Evolutionary conservation across 2,888 invertebrate genomes (phyloP).

Genomic region (Loripinus fragilis): DNA sequence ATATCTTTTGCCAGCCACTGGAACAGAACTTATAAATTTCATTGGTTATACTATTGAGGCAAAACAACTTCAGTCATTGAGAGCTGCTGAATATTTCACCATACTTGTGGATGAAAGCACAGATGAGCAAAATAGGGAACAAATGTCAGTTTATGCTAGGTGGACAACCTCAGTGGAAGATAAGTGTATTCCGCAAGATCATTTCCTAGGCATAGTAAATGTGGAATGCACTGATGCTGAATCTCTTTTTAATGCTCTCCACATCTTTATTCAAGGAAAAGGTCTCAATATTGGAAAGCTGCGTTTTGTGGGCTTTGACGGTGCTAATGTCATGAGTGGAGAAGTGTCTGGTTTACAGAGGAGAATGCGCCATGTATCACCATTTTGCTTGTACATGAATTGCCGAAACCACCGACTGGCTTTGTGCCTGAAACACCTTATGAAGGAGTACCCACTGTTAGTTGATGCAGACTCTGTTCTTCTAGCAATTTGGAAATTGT

Average conservation of each 20-base stretch:
- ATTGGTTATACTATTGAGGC: constrained; percentile 28
- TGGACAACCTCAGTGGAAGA: not conserved
- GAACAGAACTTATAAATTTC: constrained; percentile 31
- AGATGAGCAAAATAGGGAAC: constrained; percentile 28
- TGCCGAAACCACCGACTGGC: constrained; percentile 50
- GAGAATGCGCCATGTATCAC: constrained; percentile 32
- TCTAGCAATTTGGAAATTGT: constrained; percentile 42
- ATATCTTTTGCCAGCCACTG: constrained; percentile 28
- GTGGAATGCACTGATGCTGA: constrained; percentile 20
- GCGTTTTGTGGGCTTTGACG: constrained; percentile 30
- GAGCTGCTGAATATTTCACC: constrained; percentile 14
- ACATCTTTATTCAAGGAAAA: constrained; percentile 7
- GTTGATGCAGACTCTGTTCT: constrained; percentile 35
- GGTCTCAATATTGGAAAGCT: not conserved
- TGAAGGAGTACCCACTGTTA: constrained; percentile 37
- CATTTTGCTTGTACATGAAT: constrained; percentile 40
- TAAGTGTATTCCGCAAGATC: not conserved
- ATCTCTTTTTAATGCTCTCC: constrained; percentile 11
- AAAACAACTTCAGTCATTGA: constrained; percentile 16
- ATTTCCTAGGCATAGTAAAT: constrained; percentile 19
- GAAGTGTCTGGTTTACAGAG: constrained; percentile 40
- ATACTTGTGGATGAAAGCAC: constrained; percentile 31
- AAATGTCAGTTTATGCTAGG: constrained; percentile 5
- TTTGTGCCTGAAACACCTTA: constrained; percentile 46
- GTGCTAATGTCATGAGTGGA: constrained; percentile 27